A percentile compares a stretch with the other conserved stretches of the same genome.
Evolutionary conservation across 2,797 vertebrate genomes (phyloP).

Genomic region (Erpetoichthys calabaricus): DNA sequence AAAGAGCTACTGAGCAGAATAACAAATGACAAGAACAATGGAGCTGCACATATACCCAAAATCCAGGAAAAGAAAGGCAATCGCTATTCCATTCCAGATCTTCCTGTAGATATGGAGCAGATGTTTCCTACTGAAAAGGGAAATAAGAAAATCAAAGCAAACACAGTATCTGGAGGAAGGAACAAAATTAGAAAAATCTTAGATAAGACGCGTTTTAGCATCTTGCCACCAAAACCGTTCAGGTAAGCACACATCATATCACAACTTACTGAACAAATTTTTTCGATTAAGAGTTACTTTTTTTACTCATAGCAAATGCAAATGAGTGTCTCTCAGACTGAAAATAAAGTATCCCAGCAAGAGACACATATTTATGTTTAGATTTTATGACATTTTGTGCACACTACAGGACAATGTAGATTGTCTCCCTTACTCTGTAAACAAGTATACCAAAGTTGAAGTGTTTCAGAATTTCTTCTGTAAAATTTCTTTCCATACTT

Average conservation of each 20-base stretch:
- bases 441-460: too few relatives aligned
- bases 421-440: too few relatives aligned
- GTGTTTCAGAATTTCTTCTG: too few relatives aligned
- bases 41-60: slow-evolving; percentile 81
- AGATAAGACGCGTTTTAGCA: slow-evolving; percentile 91
- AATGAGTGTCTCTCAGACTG: too few relatives aligned
- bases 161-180: slow-evolving; percentile 87
- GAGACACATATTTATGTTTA: too few relatives aligned
- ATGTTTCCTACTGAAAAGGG: slow-evolving; percentile 72
- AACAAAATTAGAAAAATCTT: slow-evolving; percentile 93
- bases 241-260: slow-evolving; percentile 45
- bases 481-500: too few relatives aligned
- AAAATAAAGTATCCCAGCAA: too few relatives aligned
- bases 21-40: slow-evolving; percentile 74
- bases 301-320: too few relatives aligned
- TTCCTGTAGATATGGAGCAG: slow-evolving; percentile 79
- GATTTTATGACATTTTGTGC: too few relatives aligned
- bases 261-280: too few relatives aligned
- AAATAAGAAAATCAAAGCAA: slow-evolving; percentile 87
- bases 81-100: slow-evolving; percentile 84
- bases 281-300: too few relatives aligned
- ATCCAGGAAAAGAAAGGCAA: slow-evolving; percentile 92
- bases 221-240: slow-evolving; percentile 84
- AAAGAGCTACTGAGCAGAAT: slow-evolving; percentile 85
- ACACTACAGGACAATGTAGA: too few relatives aligned